These are phyloP conservation scores for Amblyraja radiata DNA, from an alignment of 2,797 vertebrate genomes.

Conservation along the genomic window DNA sequence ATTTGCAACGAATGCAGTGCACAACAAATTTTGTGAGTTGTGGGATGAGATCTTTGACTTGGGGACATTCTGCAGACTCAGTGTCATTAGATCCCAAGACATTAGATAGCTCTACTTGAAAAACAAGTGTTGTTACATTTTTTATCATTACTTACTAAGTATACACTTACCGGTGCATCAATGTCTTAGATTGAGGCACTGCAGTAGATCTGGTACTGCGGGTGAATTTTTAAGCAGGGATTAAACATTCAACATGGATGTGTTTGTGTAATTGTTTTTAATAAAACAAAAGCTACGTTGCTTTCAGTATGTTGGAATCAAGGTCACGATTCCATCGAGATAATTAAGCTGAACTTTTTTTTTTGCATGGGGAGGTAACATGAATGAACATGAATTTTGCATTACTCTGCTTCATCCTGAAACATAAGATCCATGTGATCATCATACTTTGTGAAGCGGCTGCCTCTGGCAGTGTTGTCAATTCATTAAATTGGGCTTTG, in stretches of 20 bases:
- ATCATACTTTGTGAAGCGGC: neutral
- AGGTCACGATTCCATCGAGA: neutral
- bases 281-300: neutral
- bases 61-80: neutral
- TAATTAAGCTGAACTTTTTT: neutral
- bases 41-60: constrained; percentile 22
- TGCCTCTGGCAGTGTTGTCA: neutral
- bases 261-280: neutral
- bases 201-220: neutral
- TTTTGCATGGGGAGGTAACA: too few relatives aligned
- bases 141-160: constrained; percentile 3
- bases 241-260: neutral
- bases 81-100: neutral
- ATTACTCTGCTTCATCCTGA: neutral
- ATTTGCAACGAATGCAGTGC: neutral
- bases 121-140: neutral
- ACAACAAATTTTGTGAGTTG: neutral
- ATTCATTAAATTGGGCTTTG: neutral
- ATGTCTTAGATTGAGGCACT: neutral
- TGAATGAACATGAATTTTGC: constrained; percentile 13
- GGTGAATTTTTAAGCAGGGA: neutral
- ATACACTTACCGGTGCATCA: neutral
- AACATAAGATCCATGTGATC: neutral
- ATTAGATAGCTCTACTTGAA: neutral
- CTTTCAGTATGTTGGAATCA: neutral